A percentile compares a stretch with the other conserved stretches of the same genome.
phyloP scores from a whole-genome alignment of 2,113 vertebrate species.

The Myanophis thanlyinensis region DNA sequence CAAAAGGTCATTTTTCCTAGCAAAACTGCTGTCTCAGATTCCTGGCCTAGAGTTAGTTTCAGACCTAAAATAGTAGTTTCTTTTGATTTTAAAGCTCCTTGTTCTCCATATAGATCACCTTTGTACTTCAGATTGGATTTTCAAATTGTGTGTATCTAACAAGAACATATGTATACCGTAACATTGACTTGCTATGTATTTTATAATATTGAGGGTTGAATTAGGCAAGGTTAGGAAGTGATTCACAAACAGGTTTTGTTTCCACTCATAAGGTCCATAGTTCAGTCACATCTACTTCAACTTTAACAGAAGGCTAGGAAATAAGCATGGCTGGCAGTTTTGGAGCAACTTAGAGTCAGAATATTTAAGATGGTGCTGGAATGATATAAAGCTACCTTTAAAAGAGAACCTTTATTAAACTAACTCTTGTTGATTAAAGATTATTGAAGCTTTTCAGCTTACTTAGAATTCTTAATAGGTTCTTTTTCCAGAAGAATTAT shows the following conservation, averaged over 20 bases:
- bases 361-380: background rate
- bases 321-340: background rate
- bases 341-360: background rate
- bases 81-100: background rate
- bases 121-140: background rate
- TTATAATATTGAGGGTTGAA: background rate
- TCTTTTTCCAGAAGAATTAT: background rate
- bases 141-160: conserved; percentile 10
- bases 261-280: background rate
- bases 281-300: background rate
- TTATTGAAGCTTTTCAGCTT: background rate
- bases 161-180: background rate
- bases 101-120: rapidly evolving
- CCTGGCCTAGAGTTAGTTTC: conserved; percentile 41
- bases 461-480: background rate
- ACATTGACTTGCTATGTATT: background rate
- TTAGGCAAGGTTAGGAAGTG: background rate
- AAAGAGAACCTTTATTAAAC: background rate
- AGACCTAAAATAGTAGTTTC: conserved; percentile 31
- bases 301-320: background rate
- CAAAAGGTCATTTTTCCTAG: conserved; percentile 18
- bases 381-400: background rate
- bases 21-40: conserved; percentile 12
- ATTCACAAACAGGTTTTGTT: background rate
- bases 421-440: background rate